Conservation (phyloP, 1,140 invertebrate species). For the Achatina immaculata region DNA sequence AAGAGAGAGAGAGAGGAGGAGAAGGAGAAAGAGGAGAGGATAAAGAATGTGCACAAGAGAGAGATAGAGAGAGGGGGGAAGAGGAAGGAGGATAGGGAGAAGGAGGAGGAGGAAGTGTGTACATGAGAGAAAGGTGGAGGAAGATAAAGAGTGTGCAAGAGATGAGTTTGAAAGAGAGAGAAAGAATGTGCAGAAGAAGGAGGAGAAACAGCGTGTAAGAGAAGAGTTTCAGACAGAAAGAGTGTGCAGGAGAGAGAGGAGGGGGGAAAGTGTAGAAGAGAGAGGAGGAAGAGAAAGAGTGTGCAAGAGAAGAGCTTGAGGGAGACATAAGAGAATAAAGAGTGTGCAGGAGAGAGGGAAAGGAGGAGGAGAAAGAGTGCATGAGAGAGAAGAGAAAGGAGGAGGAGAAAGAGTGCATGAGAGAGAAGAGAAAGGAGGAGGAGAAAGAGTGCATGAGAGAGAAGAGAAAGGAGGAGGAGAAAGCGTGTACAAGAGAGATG, state of each 20-base stretch:
- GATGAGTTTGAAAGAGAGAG: constrained; percentile 9
- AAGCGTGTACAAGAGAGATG: background rate
- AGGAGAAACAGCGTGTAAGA: constrained; percentile 3
- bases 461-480: background rate
- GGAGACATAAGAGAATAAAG: background rate
- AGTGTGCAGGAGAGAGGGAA: background rate
- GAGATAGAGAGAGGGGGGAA: too few relatives aligned
- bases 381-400: background rate
- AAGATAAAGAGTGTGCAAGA: too few relatives aligned
- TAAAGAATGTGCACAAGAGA: too few relatives aligned
- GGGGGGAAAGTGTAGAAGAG: background rate
- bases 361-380: constrained; percentile 9
- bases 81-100: too few relatives aligned
- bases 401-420: background rate
- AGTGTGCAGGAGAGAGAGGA: constrained; percentile 10
- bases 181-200: constrained; percentile 18
- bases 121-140: too few relatives aligned
- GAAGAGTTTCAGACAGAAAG: constrained; percentile 26
- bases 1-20: too few relatives aligned
- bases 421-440: background rate
- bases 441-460: too few relatives aligned
- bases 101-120: too few relatives aligned
- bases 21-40: too few relatives aligned
- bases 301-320: background rate
- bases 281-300: background rate